These are phyloP conservation scores for Cygnus atratus DNA, from an alignment of 2,113 vertebrate genomes.

Conservation along the genomic window DNA sequence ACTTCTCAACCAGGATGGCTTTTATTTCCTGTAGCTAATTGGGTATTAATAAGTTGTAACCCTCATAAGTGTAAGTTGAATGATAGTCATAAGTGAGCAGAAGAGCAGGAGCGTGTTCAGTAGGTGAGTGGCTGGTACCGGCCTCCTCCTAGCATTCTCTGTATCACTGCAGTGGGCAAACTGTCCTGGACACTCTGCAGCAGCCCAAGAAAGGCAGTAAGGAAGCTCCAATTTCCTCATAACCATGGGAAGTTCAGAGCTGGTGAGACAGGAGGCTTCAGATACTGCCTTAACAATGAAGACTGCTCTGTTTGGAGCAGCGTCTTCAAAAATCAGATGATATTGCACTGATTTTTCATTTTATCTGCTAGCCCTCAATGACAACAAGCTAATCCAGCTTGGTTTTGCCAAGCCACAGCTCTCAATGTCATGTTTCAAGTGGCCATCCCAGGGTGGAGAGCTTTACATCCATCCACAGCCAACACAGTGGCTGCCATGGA, in stretches of 20 bases:
- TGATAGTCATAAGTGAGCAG: neutral
- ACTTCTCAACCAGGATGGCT: neutral
- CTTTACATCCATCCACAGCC: neutral
- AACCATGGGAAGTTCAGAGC: neutral
- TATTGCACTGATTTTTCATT: neutral
- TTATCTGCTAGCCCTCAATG: neutral
- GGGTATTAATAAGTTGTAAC: neutral
- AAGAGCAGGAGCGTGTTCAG: neutral
- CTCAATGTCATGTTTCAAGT: neutral
- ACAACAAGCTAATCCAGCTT: neutral
- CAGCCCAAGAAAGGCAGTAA: neutral
- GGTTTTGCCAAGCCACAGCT: neutral
- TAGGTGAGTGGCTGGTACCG: neutral
- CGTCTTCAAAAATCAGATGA: slow-evolving; percentile 24
- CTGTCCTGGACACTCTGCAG: neutral
- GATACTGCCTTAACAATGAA: slow-evolving; percentile 15
- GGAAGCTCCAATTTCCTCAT: neutral
- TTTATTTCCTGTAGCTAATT: neutral
- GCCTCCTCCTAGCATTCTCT: neutral
- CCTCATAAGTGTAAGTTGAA: neutral
- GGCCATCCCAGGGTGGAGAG: neutral
- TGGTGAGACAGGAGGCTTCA: slow-evolving; percentile 13
- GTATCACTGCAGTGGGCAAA: neutral
- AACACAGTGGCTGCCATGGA: neutral
- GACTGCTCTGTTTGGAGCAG: slow-evolving; percentile 27